Conservation (phyloP, 2,797 vertebrate species). For the Podarcis siculus region DNA sequence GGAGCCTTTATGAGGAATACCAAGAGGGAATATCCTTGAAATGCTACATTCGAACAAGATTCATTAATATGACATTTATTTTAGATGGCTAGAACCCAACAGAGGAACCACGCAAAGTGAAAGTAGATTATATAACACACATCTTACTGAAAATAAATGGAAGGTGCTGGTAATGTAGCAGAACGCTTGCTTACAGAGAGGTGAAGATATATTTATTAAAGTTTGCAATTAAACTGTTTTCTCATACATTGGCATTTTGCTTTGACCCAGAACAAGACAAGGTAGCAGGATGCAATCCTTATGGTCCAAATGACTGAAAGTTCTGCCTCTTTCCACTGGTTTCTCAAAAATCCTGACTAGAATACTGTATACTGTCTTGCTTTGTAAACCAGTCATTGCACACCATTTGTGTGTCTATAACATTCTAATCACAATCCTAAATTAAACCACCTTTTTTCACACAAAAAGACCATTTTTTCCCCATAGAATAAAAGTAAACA, state of each 20-base stretch:
- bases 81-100: conserved; percentile 59
- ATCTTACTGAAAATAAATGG: conserved; percentile 56
- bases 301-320: not conserved
- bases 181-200: conserved; percentile 36
- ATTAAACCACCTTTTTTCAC: not conserved
- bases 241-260: conserved; percentile 15
- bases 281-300: not conserved
- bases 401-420: not conserved
- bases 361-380: not conserved
- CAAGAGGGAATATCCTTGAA: conserved; percentile 59
- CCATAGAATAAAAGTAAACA: not conserved
- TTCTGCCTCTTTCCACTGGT: not conserved
- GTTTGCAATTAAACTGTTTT: conserved; percentile 45
- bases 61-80: conserved; percentile 67
- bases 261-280: conserved; percentile 11
- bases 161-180: conserved; percentile 43
- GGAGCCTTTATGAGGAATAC: conserved; percentile 19
- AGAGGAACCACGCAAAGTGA: conserved; percentile 63
- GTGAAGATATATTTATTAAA: conserved; percentile 49
- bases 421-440: not conserved
- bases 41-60: conserved; percentile 56
- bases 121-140: conserved; percentile 57
- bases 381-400: not conserved
- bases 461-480: not conserved
- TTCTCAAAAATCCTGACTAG: conserved; percentile 1